Conservation (phyloP, 2,888 invertebrate genomes). For the Dasypogon diadema region DNA sequence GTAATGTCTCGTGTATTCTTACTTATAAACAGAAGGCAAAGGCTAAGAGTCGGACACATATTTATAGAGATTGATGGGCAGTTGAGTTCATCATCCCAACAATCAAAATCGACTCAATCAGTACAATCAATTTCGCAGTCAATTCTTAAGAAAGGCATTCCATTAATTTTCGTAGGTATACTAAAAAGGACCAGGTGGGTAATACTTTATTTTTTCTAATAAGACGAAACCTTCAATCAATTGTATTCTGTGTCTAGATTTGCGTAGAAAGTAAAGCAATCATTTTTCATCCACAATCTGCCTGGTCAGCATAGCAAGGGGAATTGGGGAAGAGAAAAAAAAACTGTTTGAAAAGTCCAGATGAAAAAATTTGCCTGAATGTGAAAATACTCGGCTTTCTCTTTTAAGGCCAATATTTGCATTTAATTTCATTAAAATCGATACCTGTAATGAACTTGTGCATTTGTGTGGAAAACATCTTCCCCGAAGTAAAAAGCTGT, state of each 20-base stretch:
- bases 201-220: background rate
- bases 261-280: background rate
- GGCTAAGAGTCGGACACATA: too few species aligned
- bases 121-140: background rate
- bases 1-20: too few species aligned
- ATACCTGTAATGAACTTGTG: conserved; percentile 51
- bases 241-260: too few species aligned
- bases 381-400: background rate
- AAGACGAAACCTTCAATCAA: background rate
- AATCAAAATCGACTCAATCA: conserved; percentile 13
- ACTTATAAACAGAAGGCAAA: too few species aligned
- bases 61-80: background rate
- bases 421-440: conserved; percentile 53
- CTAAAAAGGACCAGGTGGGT: background rate
- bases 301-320: background rate
- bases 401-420: conserved; percentile 50
- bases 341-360: background rate
- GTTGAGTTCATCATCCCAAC: background rate
- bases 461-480: conserved; percentile 10
- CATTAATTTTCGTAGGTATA: conserved; percentile 29
- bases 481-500: background rate
- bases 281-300: background rate
- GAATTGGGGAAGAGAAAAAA: conserved; percentile 11
- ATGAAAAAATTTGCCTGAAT: conserved; percentile 8
- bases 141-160: background rate